These are phyloP conservation scores for Plodia interpunctella DNA, from an alignment of 1,140 invertebrate species.

Conservation along the genomic window DNA sequence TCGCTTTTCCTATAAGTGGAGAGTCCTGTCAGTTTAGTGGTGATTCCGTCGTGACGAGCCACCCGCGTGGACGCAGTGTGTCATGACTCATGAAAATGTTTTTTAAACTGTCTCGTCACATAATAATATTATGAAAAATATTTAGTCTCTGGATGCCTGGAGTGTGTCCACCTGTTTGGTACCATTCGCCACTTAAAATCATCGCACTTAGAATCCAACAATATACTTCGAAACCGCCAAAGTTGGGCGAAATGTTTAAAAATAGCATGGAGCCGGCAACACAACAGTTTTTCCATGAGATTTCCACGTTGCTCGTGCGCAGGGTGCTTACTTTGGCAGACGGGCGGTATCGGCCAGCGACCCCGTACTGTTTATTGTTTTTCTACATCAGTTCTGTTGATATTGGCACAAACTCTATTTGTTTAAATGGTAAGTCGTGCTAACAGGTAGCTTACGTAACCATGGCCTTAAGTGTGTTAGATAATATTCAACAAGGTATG, in stretches of 20 bases:
- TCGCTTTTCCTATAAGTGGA: conserved; percentile 16
- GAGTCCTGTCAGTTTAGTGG: conserved; percentile 28
- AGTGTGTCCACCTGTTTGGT: background rate
- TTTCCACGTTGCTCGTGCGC: background rate
- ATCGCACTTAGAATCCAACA: too few species aligned
- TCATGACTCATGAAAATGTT: background rate
- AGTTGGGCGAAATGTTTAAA: too few species aligned
- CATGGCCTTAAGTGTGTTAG: conserved; percentile 27
- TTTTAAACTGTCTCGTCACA: background rate
- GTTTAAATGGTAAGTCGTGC: conserved; percentile 61
- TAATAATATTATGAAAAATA: background rate
- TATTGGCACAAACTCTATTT: conserved; percentile 70
- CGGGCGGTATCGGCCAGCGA: conserved; percentile 54
- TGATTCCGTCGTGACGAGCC: conserved; percentile 1
- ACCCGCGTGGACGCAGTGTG: conserved; percentile 4
- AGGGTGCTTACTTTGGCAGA: conserved; percentile 68
- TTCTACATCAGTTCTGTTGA: conserved; percentile 60
- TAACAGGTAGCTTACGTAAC: conserved; percentile 49
- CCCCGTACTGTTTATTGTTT: conserved; percentile 66
- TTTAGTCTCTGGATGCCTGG: too few species aligned
- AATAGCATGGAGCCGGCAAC: too few species aligned
- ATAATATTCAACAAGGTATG: conserved; percentile 8
- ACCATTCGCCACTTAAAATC: too few species aligned
- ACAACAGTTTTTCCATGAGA: too few species aligned
- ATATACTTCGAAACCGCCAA: too few species aligned